Evolutionary conservation across 23 tunicate genomes (phyloP).

Genomic region (Aplidium turbinatum): DNA sequence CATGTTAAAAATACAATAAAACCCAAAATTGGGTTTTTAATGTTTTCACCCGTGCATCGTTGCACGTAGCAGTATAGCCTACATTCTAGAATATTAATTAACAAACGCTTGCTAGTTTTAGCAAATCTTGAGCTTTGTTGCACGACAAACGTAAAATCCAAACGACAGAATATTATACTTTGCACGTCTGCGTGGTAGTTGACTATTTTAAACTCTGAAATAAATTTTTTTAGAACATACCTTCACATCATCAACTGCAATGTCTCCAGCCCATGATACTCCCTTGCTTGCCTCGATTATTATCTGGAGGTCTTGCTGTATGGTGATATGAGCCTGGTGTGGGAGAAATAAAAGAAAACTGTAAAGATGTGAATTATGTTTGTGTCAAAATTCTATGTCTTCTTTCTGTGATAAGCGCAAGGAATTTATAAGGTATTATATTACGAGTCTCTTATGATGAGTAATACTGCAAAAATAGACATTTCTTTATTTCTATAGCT

Average conservation of each 20-base stretch:
- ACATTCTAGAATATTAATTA: too few species aligned
- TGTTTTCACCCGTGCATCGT: too few species aligned
- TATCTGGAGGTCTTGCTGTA: slow-evolving; percentile 71
- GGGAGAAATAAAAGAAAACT: background rate
- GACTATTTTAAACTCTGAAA: too few species aligned
- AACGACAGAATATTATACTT: too few species aligned
- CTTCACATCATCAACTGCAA: slow-evolving; percentile 94
- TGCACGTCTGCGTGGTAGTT: too few species aligned
- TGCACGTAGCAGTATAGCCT: background rate
- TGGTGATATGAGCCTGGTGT: slow-evolving; percentile 73
- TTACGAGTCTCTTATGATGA: background rate
- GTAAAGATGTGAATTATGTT: background rate
- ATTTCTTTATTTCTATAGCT: background rate
- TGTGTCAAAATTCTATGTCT: background rate
- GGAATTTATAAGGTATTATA: background rate
- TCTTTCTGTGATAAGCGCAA: background rate
- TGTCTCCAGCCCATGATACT: slow-evolving; percentile 89
- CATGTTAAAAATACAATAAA: background rate
- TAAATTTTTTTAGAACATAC: too few species aligned
- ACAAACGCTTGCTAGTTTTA: too few species aligned
- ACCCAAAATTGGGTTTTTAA: too few species aligned
- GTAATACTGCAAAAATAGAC: too few species aligned
- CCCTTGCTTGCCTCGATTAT: slow-evolving; percentile 91
- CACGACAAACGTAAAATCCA: too few species aligned
- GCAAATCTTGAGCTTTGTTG: too few species aligned